Conservation (phyloP, 2,888 invertebrate genomes). For the Trissolcus japonicus region DNA sequence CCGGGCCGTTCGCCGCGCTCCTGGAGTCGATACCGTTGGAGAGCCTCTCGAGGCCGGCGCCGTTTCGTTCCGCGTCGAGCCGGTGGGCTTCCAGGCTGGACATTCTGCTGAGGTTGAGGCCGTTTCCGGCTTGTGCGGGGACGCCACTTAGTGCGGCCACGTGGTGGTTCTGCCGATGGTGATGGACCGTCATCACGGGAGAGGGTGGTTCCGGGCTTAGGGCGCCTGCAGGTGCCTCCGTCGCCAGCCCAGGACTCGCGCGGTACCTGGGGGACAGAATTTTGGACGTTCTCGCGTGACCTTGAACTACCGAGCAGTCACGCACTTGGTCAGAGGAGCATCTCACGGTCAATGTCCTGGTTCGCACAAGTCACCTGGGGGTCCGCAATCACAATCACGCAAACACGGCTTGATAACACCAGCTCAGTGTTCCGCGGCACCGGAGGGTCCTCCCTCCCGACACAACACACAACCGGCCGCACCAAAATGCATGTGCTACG, state of each 20-base stretch:
- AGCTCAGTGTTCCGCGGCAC: slow-evolving; percentile 16
- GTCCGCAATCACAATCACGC: slow-evolving; percentile 12
- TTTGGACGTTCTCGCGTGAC: slow-evolving; percentile 60
- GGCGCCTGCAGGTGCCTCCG: slow-evolving; percentile 72
- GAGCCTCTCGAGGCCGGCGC: slow-evolving; percentile 63
- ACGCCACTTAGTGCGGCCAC: slow-evolving; percentile 74
- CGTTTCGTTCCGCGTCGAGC: slow-evolving; percentile 64
- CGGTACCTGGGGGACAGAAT: slow-evolving; percentile 73
- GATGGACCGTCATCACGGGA: slow-evolving; percentile 74
- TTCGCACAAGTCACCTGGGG: not conserved
- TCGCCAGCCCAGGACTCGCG: slow-evolving; percentile 72
- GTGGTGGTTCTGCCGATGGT: slow-evolving; percentile 73
- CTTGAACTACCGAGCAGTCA: slow-evolving; percentile 4
- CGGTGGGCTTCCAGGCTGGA: slow-evolving; percentile 69
- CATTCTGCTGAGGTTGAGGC: slow-evolving; percentile 72
- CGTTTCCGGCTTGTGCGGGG: slow-evolving; percentile 67
- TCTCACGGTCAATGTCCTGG: slow-evolving; percentile 2
- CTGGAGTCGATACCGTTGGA: slow-evolving; percentile 66
- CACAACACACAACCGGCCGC: slow-evolving; percentile 30
- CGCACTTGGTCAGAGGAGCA: slow-evolving; percentile 23
- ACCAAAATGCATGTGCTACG: slow-evolving; percentile 16
- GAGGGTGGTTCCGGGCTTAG: slow-evolving; percentile 69
- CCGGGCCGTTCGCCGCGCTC: slow-evolving; percentile 25
- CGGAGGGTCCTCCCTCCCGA: slow-evolving; percentile 5
- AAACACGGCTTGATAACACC: slow-evolving; percentile 7